Evolutionary conservation across 2,113 vertebrate species (phyloP).

Genomic region (Todiramphus chloris): DNA sequence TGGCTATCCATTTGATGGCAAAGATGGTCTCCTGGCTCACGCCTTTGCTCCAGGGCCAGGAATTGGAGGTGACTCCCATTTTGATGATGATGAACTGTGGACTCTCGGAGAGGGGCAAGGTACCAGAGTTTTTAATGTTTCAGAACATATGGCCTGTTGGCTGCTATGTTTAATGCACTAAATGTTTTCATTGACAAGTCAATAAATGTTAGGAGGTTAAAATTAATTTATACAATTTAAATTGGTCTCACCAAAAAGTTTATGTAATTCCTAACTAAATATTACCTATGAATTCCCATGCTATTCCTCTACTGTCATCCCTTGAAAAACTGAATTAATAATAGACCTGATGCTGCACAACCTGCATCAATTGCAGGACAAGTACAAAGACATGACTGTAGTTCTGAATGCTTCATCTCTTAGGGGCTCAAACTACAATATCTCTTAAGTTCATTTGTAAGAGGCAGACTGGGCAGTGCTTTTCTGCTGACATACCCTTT

Average conservation of each 20-base stretch:
- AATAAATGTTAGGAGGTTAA: not conserved
- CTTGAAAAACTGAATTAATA: not conserved
- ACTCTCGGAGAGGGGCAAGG: conserved; percentile 97
- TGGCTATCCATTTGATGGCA: conserved; percentile 97
- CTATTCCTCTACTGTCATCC: not conserved
- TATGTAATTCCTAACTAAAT: not conserved
- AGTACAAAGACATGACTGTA: not conserved
- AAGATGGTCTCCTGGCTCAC: conserved; percentile 96
- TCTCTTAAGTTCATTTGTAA: not conserved
- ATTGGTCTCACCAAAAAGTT: not conserved
- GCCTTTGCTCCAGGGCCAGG: conserved; percentile 94
- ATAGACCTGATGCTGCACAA: not conserved
- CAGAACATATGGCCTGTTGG: not conserved
- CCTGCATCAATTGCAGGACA: not conserved
- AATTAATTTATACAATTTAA: not conserved
- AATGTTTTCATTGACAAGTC: not conserved
- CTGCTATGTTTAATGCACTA: not conserved
- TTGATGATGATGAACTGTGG: conserved; percentile 98
- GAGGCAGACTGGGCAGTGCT: not conserved
- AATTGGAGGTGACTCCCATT: conserved; percentile 96
- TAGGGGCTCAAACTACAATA: not conserved
- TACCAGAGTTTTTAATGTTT: conserved; percentile 53
- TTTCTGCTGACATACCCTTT: not conserved
- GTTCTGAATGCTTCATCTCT: not conserved
- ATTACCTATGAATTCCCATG: not conserved